Evolutionary conservation across 2,113 vertebrate species (phyloP).

Genomic region (Lampris incognitus): DNA sequence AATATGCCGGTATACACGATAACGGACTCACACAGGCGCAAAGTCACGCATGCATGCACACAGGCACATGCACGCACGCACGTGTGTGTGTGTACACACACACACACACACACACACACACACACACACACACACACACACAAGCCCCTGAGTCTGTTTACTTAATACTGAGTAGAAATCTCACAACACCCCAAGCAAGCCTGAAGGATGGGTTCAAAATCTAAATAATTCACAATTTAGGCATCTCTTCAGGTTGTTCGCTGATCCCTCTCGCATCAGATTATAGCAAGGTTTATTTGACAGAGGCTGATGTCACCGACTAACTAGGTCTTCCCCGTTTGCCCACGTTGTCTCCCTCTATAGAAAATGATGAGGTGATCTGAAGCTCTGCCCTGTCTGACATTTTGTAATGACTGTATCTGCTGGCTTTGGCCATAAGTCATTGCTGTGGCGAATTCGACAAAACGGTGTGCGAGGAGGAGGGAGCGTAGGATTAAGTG

Average conservation of each 20-base stretch:
- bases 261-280: slow-evolving; percentile 36
- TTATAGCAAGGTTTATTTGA: slow-evolving; percentile 31
- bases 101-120: neutral
- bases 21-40: slow-evolving; percentile 24
- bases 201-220: slow-evolving; percentile 64
- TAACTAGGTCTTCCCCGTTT: slow-evolving; percentile 47
- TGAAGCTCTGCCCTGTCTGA: slow-evolving; percentile 35
- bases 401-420: slow-evolving; percentile 54
- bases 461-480: slow-evolving; percentile 34
- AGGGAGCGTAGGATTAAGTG: slow-evolving; percentile 46
- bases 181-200: slow-evolving; percentile 70
- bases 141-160: slow-evolving; percentile 71
- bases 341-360: slow-evolving; percentile 33
- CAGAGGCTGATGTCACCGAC: slow-evolving; percentile 31
- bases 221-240: slow-evolving; percentile 71
- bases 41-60: neutral
- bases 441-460: slow-evolving; percentile 46
- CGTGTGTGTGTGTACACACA: slow-evolving; percentile 36
- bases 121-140: slow-evolving; percentile 39
- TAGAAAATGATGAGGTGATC: slow-evolving; percentile 46
- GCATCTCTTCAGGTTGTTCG: slow-evolving; percentile 67
- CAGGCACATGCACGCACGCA: neutral
- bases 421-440: slow-evolving; percentile 54
- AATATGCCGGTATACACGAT: slow-evolving; percentile 40
- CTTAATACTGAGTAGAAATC: slow-evolving; percentile 70